These are phyloP conservation scores for Alectoris magna DNA, from an alignment of 2,797 vertebrate species.

Conservation along the genomic window DNA sequence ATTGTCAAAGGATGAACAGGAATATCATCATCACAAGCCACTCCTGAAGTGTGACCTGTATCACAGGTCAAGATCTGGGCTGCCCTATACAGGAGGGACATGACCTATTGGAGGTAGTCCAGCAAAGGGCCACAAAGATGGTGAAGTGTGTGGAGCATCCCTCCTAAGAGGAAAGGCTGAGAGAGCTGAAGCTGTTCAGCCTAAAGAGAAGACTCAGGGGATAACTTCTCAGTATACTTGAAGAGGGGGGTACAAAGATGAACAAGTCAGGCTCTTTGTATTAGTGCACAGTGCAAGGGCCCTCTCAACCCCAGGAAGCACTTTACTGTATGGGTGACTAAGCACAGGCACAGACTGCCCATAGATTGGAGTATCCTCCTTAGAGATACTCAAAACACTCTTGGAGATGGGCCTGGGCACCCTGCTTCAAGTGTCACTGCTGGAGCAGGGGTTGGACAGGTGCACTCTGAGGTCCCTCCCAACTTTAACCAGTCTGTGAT, in stretches of 20 bases:
- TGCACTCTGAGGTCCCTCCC: neutral
- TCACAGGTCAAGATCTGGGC: neutral
- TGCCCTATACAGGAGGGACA: fast-evolving
- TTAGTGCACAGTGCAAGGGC: neutral
- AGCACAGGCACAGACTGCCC: neutral
- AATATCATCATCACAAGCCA: neutral
- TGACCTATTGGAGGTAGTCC: neutral
- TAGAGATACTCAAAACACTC: neutral
- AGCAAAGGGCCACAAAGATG: neutral
- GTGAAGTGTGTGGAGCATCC: neutral
- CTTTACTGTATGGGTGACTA: neutral
- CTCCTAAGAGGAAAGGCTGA: neutral
- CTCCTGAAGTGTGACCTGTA: neutral
- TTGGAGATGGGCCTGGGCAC: neutral
- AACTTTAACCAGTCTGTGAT: neutral
- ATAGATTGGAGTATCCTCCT: neutral
- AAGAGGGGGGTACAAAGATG: neutral
- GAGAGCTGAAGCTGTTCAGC: neutral
- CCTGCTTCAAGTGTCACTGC: neutral
- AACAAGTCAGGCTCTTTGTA: neutral
- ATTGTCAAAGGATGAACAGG: neutral
- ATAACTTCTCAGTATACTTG: neutral
- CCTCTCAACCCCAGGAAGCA: neutral
- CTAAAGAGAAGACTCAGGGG: neutral
- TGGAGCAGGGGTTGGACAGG: neutral